A percentile compares a stretch with the other conserved stretches of the same genome.
Evolutionary conservation across 1,140 invertebrate species (phyloP).

Genomic region (Atta cephalotes): DNA sequence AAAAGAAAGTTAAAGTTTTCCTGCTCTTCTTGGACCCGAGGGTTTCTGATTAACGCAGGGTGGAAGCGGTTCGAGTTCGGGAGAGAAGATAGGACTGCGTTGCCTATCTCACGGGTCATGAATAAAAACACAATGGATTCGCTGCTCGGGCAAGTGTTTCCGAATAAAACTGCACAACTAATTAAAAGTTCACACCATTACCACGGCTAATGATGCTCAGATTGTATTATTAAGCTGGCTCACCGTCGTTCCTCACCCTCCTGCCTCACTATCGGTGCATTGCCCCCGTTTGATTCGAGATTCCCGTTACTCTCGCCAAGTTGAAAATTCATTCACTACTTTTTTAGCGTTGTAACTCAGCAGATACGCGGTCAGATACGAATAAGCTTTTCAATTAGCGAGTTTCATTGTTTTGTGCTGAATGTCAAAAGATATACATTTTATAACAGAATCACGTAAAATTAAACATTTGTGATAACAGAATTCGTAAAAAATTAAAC

Average conservation of each 20-base stretch:
- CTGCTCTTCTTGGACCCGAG: constrained; percentile 43
- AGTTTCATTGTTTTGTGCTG: background rate
- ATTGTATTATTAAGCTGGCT: constrained; percentile 85
- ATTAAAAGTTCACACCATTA: constrained; percentile 86
- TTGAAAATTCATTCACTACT: constrained; percentile 51
- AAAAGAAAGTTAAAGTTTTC: constrained; percentile 77
- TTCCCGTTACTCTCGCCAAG: constrained; percentile 13
- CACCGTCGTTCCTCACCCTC: constrained; percentile 31
- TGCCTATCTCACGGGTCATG: constrained; percentile 79
- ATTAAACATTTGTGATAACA: background rate
- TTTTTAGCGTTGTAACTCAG: constrained; percentile 31
- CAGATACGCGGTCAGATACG: constrained; percentile 40
- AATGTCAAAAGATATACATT: background rate
- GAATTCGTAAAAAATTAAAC: background rate
- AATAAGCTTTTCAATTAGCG: constrained; percentile 50
- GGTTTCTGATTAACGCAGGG: constrained; percentile 65
- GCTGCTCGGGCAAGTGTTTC: constrained; percentile 82
- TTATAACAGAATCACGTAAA: background rate
- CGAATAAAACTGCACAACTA: constrained; percentile 85
- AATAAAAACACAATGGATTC: constrained; percentile 85
- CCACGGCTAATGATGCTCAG: constrained; percentile 84
- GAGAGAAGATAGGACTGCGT: constrained; percentile 72
- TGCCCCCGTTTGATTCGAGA: constrained; percentile 45
- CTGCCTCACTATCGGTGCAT: background rate
- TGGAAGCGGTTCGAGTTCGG: constrained; percentile 49